phyloP scores from a whole-genome alignment of 1,140 invertebrate genomes.

The Acromyrmex heyeri region DNA sequence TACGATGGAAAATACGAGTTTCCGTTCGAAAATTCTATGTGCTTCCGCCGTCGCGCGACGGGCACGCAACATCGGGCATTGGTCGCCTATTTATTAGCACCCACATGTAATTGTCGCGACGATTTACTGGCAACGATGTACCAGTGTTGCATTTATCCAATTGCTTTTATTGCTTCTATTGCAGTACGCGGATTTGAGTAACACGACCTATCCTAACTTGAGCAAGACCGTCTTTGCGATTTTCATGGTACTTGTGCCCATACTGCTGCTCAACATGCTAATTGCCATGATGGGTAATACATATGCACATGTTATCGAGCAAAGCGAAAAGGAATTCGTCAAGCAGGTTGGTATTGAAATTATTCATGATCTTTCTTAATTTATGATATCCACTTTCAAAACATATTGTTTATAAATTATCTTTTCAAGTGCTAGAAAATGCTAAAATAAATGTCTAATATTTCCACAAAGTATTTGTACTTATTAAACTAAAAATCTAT shows the following conservation, averaged over 20 bases:
- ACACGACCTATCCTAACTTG: constrained; percentile 95
- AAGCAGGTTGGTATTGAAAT: constrained; percentile 92
- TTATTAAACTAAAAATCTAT: not conserved
- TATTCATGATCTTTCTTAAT: not conserved
- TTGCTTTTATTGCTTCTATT: constrained; percentile 20
- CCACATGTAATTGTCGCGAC: constrained; percentile 33
- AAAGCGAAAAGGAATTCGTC: constrained; percentile 99
- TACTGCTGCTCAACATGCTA: constrained; percentile 98
- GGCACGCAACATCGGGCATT: constrained; percentile 34
- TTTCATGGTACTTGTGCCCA: constrained; percentile 99
- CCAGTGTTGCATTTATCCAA: constrained; percentile 14
- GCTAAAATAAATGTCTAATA: not conserved
- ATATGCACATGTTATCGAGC: constrained; percentile 98
- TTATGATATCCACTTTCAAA: not conserved
- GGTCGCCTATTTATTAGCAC: constrained; percentile 55
- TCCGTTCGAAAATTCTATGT: constrained; percentile 59
- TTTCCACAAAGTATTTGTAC: not conserved
- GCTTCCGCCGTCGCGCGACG: constrained; percentile 12
- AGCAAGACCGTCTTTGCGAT: constrained; percentile 98
- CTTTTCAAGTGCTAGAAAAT: not conserved
- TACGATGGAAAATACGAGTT: constrained; percentile 59
- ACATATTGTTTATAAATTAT: not conserved
- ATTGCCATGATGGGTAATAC: constrained; percentile 99
- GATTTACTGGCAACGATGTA: constrained; percentile 25
- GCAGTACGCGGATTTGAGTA: constrained; percentile 96